Evolutionary conservation across 2,797 vertebrate species (phyloP).

Genomic region (Micropoecilia bifurca): DNA sequence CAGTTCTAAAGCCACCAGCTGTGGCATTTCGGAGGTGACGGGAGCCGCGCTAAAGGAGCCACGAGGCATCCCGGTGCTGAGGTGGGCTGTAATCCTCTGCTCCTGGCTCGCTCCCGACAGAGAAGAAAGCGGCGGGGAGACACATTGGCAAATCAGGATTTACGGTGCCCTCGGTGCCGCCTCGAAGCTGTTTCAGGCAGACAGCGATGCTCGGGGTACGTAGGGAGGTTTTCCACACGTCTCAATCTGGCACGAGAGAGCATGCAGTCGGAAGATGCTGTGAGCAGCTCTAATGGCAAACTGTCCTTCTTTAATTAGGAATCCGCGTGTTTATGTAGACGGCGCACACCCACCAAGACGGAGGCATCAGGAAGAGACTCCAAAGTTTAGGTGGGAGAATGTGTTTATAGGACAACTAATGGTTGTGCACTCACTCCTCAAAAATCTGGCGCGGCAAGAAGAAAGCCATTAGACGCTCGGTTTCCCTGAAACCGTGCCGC

Average conservation of each 20-base stretch:
- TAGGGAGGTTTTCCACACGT: conserved; percentile 28
- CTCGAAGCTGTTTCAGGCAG: conserved; percentile 45
- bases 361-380: neutral
- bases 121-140: conserved; percentile 55
- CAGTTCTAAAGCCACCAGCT: conserved; percentile 66
- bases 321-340: neutral
- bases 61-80: conserved; percentile 66
- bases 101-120: conserved; percentile 62
- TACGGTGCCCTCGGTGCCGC: conserved; percentile 45
- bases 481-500: neutral
- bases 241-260: conserved; percentile 43
- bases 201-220: conserved; percentile 44
- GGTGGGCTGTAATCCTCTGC: conserved; percentile 72
- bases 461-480: neutral
- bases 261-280: neutral
- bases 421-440: neutral
- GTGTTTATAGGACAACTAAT: neutral
- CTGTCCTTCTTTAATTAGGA: conserved; percentile 9
- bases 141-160: conserved; percentile 59
- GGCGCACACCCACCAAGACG: neutral
- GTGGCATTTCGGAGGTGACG: conserved; percentile 64
- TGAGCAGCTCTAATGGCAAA: conserved; percentile 8
- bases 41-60: conserved; percentile 57
- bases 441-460: neutral
- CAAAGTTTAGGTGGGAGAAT: neutral